Conservation (phyloP, 2,797 vertebrate genomes). For the Cossypha caffra region DNA sequence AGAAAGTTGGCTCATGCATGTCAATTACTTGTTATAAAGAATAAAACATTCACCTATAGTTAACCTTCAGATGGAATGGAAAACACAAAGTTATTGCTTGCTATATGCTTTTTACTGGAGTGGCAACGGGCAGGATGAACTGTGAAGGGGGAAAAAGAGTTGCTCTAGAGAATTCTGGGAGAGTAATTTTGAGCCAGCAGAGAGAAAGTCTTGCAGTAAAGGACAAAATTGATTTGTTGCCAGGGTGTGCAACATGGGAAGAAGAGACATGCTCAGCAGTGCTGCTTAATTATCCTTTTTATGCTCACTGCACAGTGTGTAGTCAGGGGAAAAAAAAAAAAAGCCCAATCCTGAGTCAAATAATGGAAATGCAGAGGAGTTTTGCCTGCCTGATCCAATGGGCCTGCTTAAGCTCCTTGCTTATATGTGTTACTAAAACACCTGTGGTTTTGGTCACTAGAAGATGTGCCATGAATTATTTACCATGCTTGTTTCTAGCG, state of each 20-base stretch:
- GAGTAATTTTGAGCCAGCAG: constrained; percentile 22
- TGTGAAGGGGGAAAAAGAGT: background rate
- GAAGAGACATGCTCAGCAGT: constrained; percentile 26
- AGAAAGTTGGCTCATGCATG: constrained; percentile 48
- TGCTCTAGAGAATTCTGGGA: constrained; percentile 16
- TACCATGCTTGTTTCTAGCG: background rate
- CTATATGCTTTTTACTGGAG: constrained; percentile 35
- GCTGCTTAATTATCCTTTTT: constrained; percentile 27
- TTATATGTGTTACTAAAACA: background rate
- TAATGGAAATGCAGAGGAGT: background rate
- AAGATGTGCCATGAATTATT: background rate
- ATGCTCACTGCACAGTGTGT: background rate
- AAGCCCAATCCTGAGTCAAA: background rate
- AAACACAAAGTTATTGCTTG: constrained; percentile 36
- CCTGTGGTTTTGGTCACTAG: background rate
- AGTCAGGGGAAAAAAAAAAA: background rate
- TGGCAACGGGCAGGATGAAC: constrained; percentile 30
- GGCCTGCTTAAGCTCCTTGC: background rate
- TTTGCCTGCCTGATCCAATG: background rate
- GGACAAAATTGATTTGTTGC: constrained; percentile 50
- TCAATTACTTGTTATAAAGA: constrained; percentile 55
- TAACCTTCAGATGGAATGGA: constrained; percentile 55
- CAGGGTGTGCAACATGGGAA: constrained; percentile 24
- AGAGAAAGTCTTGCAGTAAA: constrained; percentile 30
- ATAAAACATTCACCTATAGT: constrained; percentile 53